phyloP scores from a whole-genome alignment of 2,888 invertebrate genomes.

The Scaptomyza caliginosa region DNA sequence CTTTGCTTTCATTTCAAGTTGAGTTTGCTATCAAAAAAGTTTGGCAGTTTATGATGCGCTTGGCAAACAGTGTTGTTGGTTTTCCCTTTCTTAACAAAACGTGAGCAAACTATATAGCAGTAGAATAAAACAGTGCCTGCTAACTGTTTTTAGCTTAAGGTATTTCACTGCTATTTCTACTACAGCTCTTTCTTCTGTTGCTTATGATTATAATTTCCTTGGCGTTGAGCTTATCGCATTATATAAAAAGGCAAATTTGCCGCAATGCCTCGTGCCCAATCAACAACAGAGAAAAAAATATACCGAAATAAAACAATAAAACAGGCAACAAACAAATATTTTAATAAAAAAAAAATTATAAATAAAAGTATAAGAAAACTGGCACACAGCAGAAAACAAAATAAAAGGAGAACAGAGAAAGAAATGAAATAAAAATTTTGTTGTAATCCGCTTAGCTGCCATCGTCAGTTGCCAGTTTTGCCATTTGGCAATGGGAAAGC shows the following conservation, averaged over 20 bases:
- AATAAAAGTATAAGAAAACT: slow-evolving; percentile 11
- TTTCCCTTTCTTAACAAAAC: slow-evolving; percentile 18
- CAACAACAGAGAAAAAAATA: slow-evolving; percentile 25
- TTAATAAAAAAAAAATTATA: slow-evolving; percentile 11
- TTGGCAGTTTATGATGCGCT: slow-evolving; percentile 11
- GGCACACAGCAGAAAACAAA: slow-evolving; percentile 17
- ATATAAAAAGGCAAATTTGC: slow-evolving; percentile 67
- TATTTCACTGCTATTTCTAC: background rate
- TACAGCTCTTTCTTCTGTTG: background rate
- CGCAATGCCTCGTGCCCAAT: slow-evolving; percentile 52
- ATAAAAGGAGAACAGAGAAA: slow-evolving; percentile 4
- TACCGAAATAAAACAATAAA: slow-evolving; percentile 22
- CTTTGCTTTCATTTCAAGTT: background rate
- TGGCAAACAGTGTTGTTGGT: background rate
- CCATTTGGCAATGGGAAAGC: slow-evolving; percentile 59
- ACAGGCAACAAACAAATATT: slow-evolving; percentile 12
- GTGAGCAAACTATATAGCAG: slow-evolving; percentile 31
- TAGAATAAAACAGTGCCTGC: slow-evolving; percentile 7
- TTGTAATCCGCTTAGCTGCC: slow-evolving; percentile 76
- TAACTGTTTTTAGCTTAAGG: slow-evolving; percentile 15
- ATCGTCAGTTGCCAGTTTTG: slow-evolving; percentile 48
- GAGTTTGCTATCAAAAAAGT: slow-evolving; percentile 20
- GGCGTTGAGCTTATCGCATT: slow-evolving; percentile 73
- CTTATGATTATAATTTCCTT: slow-evolving; percentile 31
- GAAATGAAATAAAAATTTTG: slow-evolving; percentile 18